Percentiles rank a stretch among this genome's conserved stretches.
Evolutionary conservation across 2,888 invertebrate genomes (phyloP).

Genomic region (Lithophane semibrunnea): DNA sequence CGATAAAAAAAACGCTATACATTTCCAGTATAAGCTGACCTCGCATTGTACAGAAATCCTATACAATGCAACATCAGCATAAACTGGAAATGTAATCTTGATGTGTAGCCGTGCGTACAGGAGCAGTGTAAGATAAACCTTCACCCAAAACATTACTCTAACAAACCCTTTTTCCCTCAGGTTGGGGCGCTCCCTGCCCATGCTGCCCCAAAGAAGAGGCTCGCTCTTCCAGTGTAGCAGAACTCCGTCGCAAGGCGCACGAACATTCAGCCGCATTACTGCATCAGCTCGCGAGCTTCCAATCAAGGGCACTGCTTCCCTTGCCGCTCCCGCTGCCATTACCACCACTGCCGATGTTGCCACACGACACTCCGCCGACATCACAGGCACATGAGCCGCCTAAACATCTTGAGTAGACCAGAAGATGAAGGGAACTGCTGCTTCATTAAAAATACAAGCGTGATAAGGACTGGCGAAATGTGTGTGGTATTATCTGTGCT

Average conservation of each 20-base stretch:
- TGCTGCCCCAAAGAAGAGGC: constrained; percentile 95
- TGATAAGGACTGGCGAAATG: not conserved
- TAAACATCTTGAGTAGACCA: constrained; percentile 81
- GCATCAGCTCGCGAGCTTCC: constrained; percentile 93
- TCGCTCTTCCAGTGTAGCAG: constrained; percentile 96
- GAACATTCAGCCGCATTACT: constrained; percentile 97
- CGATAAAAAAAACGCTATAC: no score
- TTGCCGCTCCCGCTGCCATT: constrained; percentile 83
- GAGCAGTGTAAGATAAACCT: no score
- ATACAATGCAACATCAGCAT: no score
- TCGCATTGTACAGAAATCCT: no score
- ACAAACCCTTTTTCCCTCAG: constrained; percentile 77
- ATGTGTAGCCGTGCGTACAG: no score
- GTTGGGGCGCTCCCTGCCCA: constrained; percentile 94
- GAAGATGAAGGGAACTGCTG: not conserved
- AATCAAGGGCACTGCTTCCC: constrained; percentile 90
- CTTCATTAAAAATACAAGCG: not conserved
- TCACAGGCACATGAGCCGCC: constrained; percentile 73
- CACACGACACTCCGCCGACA: constrained; percentile 71
- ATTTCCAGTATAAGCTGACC: no score
- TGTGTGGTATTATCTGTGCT: not conserved
- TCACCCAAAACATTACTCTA: not conserved
- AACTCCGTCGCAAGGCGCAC: constrained; percentile 97
- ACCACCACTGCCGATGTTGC: constrained; percentile 81
- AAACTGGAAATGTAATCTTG: no score